Base-by-base conservation (phyloP, 2,113 vertebrate species). In the Eulemur rufifrons region DNA sequence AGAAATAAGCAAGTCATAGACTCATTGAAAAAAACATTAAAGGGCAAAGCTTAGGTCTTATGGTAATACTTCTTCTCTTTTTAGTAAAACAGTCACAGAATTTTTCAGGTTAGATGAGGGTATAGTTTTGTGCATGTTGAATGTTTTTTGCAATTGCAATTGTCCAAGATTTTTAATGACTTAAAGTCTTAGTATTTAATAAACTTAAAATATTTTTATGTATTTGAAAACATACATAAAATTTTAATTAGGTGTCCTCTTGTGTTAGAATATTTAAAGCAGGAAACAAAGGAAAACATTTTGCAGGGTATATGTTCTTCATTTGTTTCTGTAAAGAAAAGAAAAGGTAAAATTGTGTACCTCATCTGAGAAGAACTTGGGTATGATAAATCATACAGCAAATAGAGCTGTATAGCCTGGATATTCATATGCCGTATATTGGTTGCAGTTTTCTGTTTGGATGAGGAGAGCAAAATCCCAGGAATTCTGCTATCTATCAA, bases 1-100 rank as follows among this genome's bases (percentile, higher is more conserved):
- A 88, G 95, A 63, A 94, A 92, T 9, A 94, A 84, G 32, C 77
- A 94, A 59, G 89, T 92, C 39, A 50, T 50, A 14, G 34, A 66
- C 23, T 66, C 84, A 63, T 14, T 95, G 25, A 88, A n/a, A 83
- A 82, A 89, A 69, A 32, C 39, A 14, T 50, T 95, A 52, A 50
- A 32, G 20, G 76, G 78, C 69, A 87, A 61, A 45, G 25, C 13
- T 27, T 76, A 76, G 25, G 29, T 34, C 3, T 59, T 15, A 34
- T 14, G 13, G 1, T 32, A 14, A 25, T n/a, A 6, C 37, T 23
- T 39, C n/a, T n/a, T 47, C 27, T 45, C 11, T 45, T 45, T 74
- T 63, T 89, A 61, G 21, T 61, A 89, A 89, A 89, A 42, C 12
- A 45, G 32, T 47, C 29, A 47, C 32, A 59, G 63, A 61, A 76